Base-by-base conservation (phyloP, 2,113 vertebrate genomes). In the Pygoscelis adeliae region DNA sequence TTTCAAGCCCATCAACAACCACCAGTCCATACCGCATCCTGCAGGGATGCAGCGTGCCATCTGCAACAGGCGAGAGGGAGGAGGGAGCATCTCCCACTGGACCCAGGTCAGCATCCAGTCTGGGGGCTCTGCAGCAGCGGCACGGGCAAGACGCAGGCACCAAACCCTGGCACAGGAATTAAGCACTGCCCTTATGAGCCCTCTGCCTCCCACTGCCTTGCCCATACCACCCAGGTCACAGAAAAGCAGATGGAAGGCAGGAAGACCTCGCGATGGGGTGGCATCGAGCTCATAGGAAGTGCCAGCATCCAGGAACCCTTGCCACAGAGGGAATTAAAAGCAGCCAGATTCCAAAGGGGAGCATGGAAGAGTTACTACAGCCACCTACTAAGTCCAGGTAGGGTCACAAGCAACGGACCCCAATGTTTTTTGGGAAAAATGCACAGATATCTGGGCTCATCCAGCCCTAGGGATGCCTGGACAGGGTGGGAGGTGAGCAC, bases 121-220 rank as follows among this genome's bases (percentile, higher is more conserved):
- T 6, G 1, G 22, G 40, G 40, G 10, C 26, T 34, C 73, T 36
- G 52, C 52, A 71, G 80, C 7, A 4, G 58, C 4, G 0, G 23
- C 8, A 67, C 1, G 1, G 22, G 29, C 30, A 40, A 26, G 36
- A 76, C 2, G 1, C 26, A 29, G 11, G 38, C 42, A 86, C 58
- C 44, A 59, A 59, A 76, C 15, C 25, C 36, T 15, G 16, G 16
- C 2, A 8, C 1, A 4, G 42, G 52, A 86, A 71, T 44, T 61
- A 10, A 61, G 9, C 16, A 8, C 4, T 42, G 40, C 30, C 46
- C 47, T 71, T 18, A 19, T 0, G 3, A 88, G 50, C 30, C 55
- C 67, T 46, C 32, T 32, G 15, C n/a, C 13, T 19, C 9, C 3
- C 0, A 0, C 30, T 44, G 19, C 76, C 36, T 49, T 56, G 20